Conservation (phyloP, 2,888 invertebrate species). For the Ceriagrion tenellum region DNA sequence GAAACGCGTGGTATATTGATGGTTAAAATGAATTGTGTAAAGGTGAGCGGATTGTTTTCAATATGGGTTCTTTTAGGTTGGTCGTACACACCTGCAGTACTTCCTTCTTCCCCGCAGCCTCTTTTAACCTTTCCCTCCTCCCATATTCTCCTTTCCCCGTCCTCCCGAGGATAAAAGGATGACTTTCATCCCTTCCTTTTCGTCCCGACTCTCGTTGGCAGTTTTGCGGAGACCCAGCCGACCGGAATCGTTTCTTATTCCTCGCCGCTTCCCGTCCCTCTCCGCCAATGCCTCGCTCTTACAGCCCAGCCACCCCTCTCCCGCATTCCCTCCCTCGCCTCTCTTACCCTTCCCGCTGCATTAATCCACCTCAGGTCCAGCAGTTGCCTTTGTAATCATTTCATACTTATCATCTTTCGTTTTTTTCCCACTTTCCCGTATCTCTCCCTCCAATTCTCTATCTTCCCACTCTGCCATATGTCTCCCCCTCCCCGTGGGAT, state of each 20-base stretch:
- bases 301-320: not conserved
- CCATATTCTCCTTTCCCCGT: too few species aligned
- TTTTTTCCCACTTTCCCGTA: not conserved
- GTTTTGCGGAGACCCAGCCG: constrained; percentile 29
- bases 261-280: not conserved
- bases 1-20: too few species aligned
- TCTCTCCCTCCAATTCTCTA: not conserved
- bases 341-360: not conserved
- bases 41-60: too few species aligned
- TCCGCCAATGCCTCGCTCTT: not conserved
- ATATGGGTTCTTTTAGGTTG: too few species aligned
- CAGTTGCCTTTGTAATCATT: constrained; percentile 64
- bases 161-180: too few species aligned
- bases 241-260: constrained; percentile 42
- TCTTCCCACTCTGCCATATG: not conserved
- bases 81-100: too few species aligned
- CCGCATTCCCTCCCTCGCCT: not conserved
- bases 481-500: too few species aligned
- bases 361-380: constrained; percentile 51
- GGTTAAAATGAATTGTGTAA: too few species aligned
- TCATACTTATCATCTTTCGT: constrained; percentile 41
- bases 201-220: constrained; percentile 27
- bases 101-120: too few species aligned
- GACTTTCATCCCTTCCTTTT: constrained; percentile 33
- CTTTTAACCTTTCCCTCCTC: too few species aligned